Evolutionary conservation across 1,140 invertebrate genomes (phyloP), one percentile per base, ranked within the genome.

Genomic region (Sinella curviseta): DNA sequence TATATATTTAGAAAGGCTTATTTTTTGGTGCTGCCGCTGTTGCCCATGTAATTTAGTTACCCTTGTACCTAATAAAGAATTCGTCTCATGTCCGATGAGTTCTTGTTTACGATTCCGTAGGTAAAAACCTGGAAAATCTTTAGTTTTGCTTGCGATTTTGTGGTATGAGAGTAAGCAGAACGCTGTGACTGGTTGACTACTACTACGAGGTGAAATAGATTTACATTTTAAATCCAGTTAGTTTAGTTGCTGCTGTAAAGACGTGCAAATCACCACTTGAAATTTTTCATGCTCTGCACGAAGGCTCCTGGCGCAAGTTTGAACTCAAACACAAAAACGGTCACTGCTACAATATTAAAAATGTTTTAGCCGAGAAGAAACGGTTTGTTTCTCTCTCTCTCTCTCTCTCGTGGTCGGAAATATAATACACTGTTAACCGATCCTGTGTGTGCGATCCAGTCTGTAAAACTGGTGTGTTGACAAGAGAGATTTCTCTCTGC

Each of bases 201-300:
- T 48, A 48, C n/a, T 48, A 48, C 39, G 4, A 48, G 39, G 39
- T 17, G n/a, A n/a, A n/a, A n/a, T n/a, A 60, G 14, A 60, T 60
- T 60, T 60, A 60, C 57, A 60, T 60, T 60, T 60, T 60, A 17
- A 60, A 60, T 60, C 57, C 24, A 60, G 57, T 60, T 60, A 60
- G 20, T 20, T 48, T 8, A 48, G 39, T 48, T 48, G 39, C 8
- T 12, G 20, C 57, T 3, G 3, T 14, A 60, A 60, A 16, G 4
- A 60, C 57, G 24, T 60, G 24, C 14, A 60, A 60, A 26, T 60
- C 39, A 60, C 24, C 57, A 60, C 24, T 60, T 26, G 8, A 60
- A 48, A 48, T 48, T 48, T 8, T 20, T 20, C 8, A 48, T 48
- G 39, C 39, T 20, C 8, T 8, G 39, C 39, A 48, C 39, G 39